These are phyloP conservation scores for Tillus elongatus DNA, from an alignment of 2,888 invertebrate genomes.

Conservation along the genomic window DNA sequence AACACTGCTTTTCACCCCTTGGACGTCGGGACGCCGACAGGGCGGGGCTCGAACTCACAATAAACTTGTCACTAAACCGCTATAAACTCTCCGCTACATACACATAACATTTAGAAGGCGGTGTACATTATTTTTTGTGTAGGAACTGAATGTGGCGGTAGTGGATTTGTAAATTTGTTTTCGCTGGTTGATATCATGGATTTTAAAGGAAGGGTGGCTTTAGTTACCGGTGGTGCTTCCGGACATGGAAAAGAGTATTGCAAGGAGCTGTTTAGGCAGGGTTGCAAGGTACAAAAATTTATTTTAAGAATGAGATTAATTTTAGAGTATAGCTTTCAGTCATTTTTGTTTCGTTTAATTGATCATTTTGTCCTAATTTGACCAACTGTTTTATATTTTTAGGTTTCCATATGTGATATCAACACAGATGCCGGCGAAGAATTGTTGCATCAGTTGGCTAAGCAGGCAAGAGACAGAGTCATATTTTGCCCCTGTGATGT, in stretches of 20 bases:
- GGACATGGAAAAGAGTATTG: slow-evolving; percentile 66
- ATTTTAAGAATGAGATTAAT: background rate
- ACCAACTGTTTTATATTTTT: too few relatives aligned
- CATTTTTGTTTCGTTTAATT: background rate
- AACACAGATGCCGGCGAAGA: slow-evolving; percentile 62
- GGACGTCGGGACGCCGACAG: too few relatives aligned
- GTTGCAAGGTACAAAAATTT: slow-evolving; percentile 53
- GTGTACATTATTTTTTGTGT: too few relatives aligned
- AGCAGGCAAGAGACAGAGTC: slow-evolving; percentile 60
- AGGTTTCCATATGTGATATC: slow-evolving; percentile 69
- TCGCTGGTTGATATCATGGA: slow-evolving; percentile 56
- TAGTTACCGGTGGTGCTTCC: slow-evolving; percentile 65
- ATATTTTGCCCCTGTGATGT: slow-evolving; percentile 68
- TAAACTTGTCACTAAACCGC: too few relatives aligned
- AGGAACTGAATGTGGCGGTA: too few relatives aligned
- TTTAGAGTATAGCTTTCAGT: background rate
- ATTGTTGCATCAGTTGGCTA: slow-evolving; percentile 54
- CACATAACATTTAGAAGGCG: too few relatives aligned
- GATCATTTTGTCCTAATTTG: background rate
- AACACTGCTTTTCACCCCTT: too few relatives aligned
- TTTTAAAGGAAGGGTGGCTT: slow-evolving; percentile 62
- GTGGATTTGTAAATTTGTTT: too few relatives aligned
- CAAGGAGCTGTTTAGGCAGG: slow-evolving; percentile 61
- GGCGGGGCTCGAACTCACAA: too few relatives aligned
- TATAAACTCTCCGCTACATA: too few relatives aligned